Percentiles rank a stretch among this genome's conserved stretches.
phyloP scores from a whole-genome alignment of 2,113 vertebrate genomes.

The Oryzias curvinotus region DNA sequence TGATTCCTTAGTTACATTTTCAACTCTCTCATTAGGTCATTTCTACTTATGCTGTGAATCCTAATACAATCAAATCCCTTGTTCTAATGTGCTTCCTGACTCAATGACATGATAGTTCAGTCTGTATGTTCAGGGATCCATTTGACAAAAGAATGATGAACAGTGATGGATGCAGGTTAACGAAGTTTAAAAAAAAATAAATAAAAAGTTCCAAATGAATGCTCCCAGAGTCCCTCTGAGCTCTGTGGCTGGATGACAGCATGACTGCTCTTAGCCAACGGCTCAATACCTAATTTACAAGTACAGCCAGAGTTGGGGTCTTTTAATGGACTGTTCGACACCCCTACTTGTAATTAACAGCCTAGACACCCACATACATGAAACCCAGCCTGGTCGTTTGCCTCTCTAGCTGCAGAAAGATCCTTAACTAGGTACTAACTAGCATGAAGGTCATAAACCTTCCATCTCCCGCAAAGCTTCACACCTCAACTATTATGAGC shows the following conservation, averaged over 20 bases:
- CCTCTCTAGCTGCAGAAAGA: slow-evolving; percentile 34
- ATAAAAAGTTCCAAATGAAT: slow-evolving; percentile 22
- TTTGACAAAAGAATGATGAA: too few species aligned
- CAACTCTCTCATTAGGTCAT: too few species aligned
- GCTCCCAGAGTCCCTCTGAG: slow-evolving; percentile 4
- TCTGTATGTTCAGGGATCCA: too few species aligned
- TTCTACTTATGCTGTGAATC: too few species aligned
- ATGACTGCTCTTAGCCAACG: slow-evolving; percentile 49
- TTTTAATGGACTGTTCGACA: slow-evolving; percentile 66
- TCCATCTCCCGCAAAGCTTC: slow-evolving; percentile 26
- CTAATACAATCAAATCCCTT: too few species aligned
- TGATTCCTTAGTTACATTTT: too few species aligned
- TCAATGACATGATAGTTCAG: too few species aligned
- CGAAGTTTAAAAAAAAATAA: slow-evolving; percentile 1
- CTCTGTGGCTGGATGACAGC: slow-evolving; percentile 45
- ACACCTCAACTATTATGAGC: background rate
- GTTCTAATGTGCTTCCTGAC: too few species aligned
- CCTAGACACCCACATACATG: slow-evolving; percentile 21
- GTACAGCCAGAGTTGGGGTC: slow-evolving; percentile 42
- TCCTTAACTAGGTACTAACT: slow-evolving; percentile 47
- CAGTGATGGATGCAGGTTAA: background rate
- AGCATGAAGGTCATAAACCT: slow-evolving; percentile 43
- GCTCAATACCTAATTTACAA: slow-evolving; percentile 74
- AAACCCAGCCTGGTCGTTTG: slow-evolving; percentile 5
- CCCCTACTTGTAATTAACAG: slow-evolving; percentile 42